Base-by-base conservation (phyloP, 2,797 vertebrate genomes). In the Poecilia picta region DNA sequence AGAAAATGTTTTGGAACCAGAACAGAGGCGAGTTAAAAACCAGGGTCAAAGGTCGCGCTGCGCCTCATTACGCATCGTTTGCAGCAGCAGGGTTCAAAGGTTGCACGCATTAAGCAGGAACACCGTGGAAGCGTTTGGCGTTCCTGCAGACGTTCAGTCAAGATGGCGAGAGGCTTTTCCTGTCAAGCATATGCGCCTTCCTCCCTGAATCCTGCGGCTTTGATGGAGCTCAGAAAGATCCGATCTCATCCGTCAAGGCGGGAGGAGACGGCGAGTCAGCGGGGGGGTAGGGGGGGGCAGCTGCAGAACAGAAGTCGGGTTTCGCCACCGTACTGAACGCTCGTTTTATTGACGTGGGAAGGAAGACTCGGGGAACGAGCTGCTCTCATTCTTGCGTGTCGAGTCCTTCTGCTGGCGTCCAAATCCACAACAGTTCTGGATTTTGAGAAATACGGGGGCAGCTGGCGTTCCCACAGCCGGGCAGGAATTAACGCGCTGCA, bases 401-500 rank as follows among this genome's bases (percentile, higher is more conserved):
- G 87, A 82, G 89, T 89, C 95, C 94, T 89, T 95, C 95, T 95
- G 96, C 92, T 92, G 90, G 88, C 93, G 87, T 86, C 79, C 18
- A 59, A 91, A 93, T 94, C 90, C 94, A 94, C 93, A 94, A 95
- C 95, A 89, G 93, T 95, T 95, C 92, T 89, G 89, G 86, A 90
- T 93, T 92, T 92, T 81, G 95, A 94, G 96, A 96, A 96, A 95
- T 92, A 92, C 76, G 75, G 72, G 88, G 88, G 96, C 97, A 98
- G 96, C 97, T 98, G 97, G 91, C 90, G 92, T 94, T 96, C 95
- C 95, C 93, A 92, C 93, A 95, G 95, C 93, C 94, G 89, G 87
- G 89, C 91, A 72, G 89, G 92, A 93, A 94, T 91, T 87, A 89
- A 91, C 77, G 85, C 83, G 87, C 87, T 92, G 94, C 96, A 97